phyloP scores from a whole-genome alignment of 2,113 vertebrate genomes.

The Hirundichthys speculiger region DNA sequence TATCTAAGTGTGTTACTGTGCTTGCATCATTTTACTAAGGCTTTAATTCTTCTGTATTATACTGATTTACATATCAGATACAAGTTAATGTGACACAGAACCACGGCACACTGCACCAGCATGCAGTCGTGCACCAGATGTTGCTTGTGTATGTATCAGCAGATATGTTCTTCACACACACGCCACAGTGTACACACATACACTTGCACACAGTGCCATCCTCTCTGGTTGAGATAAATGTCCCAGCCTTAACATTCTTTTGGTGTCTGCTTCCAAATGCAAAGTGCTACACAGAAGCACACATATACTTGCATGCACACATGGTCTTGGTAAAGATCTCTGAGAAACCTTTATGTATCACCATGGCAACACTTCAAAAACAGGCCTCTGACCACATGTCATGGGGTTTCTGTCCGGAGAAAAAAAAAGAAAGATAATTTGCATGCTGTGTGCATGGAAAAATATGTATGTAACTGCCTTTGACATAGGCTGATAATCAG shows the following conservation, averaged over 20 bases:
- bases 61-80: constrained; percentile 51
- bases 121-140: constrained; percentile 1
- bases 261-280: constrained; percentile 49
- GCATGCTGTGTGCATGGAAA: constrained; percentile 18
- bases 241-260: constrained; percentile 25
- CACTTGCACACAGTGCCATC: constrained; percentile 4
- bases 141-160: constrained; percentile 18
- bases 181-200: neutral
- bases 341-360: constrained; percentile 49
- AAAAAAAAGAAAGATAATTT: constrained; percentile 30
- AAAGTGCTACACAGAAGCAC: constrained; percentile 40
- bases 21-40: constrained; percentile 25
- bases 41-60: constrained; percentile 56
- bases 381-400: constrained; percentile 45
- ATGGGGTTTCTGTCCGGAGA: constrained; percentile 40
- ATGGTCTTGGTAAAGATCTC: constrained; percentile 42
- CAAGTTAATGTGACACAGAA: constrained; percentile 45
- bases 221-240: neutral
- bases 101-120: constrained; percentile 9
- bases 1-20: constrained; percentile 12
- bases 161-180: neutral
- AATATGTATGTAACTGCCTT: constrained; percentile 15
- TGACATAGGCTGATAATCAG: constrained; percentile 55
- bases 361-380: constrained; percentile 64
- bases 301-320: constrained; percentile 22